phyloP scores from a whole-genome alignment of 1,140 invertebrate genomes.

The Tetramorium simillimum region DNA sequence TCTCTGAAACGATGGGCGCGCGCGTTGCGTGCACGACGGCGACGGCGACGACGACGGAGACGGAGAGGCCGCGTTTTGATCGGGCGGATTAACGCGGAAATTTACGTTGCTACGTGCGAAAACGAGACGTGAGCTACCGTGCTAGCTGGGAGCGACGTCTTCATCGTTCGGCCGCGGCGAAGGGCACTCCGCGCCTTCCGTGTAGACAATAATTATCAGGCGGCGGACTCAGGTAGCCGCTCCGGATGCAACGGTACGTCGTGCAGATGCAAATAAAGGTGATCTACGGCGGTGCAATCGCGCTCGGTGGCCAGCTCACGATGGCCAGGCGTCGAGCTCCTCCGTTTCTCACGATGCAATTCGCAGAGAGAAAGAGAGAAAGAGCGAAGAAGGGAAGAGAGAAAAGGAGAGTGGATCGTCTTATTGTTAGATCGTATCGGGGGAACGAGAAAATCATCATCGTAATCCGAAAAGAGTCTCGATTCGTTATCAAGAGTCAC shows the following conservation, averaged over 20 bases:
- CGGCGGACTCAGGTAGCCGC: slow-evolving; percentile 65
- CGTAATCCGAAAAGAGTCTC: slow-evolving; percentile 27
- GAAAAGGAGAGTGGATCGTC: slow-evolving; percentile 27
- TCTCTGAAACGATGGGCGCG: slow-evolving; percentile 22
- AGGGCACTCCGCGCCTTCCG: slow-evolving; percentile 31
- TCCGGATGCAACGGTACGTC: slow-evolving; percentile 70
- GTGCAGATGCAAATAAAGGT: slow-evolving; percentile 77
- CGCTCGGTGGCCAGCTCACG: slow-evolving; percentile 69
- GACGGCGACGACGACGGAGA: not conserved
- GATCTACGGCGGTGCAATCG: slow-evolving; percentile 74
- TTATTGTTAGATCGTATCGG: slow-evolving; percentile 72
- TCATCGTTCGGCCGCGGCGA: slow-evolving; percentile 50
- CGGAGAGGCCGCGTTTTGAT: slow-evolving; percentile 46
- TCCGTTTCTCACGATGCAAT: slow-evolving; percentile 58
- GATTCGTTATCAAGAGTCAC: slow-evolving; percentile 34
- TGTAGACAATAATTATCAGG: slow-evolving; percentile 74
- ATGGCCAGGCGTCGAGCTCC: slow-evolving; percentile 60
- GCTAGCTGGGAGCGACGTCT: slow-evolving; percentile 60
- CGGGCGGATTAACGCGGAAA: slow-evolving; percentile 62
- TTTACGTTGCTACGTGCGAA: slow-evolving; percentile 55
- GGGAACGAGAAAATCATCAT: slow-evolving; percentile 61
- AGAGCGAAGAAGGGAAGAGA: slow-evolving; percentile 9
- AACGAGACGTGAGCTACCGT: slow-evolving; percentile 35
- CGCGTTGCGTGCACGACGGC: slow-evolving; percentile 38
- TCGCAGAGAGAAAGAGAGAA: slow-evolving; percentile 34